Evolutionary conservation across 2,797 vertebrate species (phyloP).

Genomic region (Thamnophis elegans): DNA sequence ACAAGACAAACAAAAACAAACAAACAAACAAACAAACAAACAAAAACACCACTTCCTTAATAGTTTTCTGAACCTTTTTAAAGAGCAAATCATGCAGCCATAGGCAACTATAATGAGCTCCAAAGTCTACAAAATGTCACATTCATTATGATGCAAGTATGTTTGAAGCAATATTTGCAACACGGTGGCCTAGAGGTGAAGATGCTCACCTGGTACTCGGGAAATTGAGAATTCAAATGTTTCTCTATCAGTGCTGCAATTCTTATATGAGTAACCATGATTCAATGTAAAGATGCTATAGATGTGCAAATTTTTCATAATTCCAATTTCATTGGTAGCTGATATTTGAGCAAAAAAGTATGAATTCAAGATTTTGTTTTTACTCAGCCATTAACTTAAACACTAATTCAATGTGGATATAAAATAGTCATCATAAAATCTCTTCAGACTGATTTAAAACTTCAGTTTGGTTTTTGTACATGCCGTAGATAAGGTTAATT

Average conservation of each 20-base stretch:
- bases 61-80: background rate
- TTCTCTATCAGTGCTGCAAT: background rate
- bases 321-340: background rate
- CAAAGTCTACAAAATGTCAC: background rate
- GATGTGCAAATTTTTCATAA: background rate
- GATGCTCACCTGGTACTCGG: background rate
- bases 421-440: background rate
- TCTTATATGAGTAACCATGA: background rate
- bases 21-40: background rate
- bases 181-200: background rate
- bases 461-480: background rate
- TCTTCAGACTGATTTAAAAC: background rate
- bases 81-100: background rate
- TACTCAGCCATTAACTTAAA: background rate
- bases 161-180: background rate
- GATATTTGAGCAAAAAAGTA: background rate
- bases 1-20: background rate
- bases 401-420: background rate
- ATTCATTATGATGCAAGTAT: background rate
- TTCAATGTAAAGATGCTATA: background rate
- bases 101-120: background rate
- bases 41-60: background rate
- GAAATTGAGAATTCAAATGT: background rate
- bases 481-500: background rate
- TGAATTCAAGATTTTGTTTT: background rate